Conservation (phyloP, 2,113 vertebrate genomes). For the Anoura caudifer region DNA sequence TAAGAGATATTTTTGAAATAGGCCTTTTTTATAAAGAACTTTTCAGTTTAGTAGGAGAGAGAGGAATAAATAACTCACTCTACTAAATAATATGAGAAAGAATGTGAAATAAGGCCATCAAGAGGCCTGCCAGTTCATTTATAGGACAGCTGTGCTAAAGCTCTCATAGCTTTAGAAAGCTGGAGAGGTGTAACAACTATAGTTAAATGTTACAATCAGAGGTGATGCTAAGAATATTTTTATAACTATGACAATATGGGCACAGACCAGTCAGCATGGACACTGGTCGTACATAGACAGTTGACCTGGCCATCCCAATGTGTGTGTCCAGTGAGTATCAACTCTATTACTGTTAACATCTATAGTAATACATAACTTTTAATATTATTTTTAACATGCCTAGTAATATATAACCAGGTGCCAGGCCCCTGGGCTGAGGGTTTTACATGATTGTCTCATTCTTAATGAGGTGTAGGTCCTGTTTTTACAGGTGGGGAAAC, state of each 20-base stretch:
- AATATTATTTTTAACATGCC: neutral
- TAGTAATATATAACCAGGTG: neutral
- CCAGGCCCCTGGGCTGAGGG: neutral
- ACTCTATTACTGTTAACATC: neutral
- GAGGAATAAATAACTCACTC: neutral
- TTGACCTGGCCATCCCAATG: neutral
- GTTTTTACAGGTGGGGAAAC: constrained; percentile 15
- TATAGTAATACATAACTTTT: neutral
- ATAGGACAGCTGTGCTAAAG: neutral
- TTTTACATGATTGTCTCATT: neutral
- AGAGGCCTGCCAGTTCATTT: neutral
- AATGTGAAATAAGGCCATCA: neutral
- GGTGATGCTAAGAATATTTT: neutral
- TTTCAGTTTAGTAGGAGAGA: neutral
- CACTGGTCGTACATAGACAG: neutral
- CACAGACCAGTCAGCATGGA: neutral
- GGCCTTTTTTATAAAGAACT: neutral
- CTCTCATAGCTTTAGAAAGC: neutral
- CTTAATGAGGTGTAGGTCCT: neutral
- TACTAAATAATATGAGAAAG: neutral
- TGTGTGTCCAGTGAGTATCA: neutral
- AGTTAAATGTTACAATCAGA: neutral
- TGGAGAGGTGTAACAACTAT: neutral
- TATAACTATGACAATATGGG: neutral
- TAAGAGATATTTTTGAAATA: neutral